phyloP scores from a whole-genome alignment of 2,888 invertebrate genomes.

The Belgica antarctica region DNA sequence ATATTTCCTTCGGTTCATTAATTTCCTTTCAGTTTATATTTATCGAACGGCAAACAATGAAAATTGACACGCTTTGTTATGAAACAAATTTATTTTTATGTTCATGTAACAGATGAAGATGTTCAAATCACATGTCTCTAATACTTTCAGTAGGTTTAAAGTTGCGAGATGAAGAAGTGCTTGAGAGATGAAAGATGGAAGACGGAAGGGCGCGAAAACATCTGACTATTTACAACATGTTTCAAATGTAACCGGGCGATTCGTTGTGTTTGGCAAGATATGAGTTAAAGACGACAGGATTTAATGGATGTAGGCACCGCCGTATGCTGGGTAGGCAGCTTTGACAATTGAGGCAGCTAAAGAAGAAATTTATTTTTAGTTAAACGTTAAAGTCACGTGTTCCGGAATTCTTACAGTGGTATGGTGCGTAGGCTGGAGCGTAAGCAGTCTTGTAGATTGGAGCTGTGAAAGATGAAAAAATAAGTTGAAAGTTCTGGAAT shows the following conservation, averaged over 20 bases:
- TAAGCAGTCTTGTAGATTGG: not conserved
- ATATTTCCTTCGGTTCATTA: no score
- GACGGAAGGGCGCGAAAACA: not conserved
- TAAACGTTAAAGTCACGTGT: no score
- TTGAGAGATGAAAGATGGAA: not conserved
- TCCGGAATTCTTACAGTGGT: no score
- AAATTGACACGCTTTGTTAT: not conserved
- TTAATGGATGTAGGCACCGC: conserved; percentile 6
- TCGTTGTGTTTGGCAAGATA: conserved; percentile 13
- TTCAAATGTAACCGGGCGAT: not conserved
- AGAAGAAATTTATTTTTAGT: no score
- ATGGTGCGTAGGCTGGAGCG: not conserved
- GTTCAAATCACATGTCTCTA: conserved; percentile 38
- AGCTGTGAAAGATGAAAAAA: not conserved
- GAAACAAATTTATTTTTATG: conserved; percentile 17
- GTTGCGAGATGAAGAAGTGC: conserved; percentile 18
- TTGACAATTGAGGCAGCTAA: conserved; percentile 20
- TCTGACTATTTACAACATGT: conserved; percentile 22
- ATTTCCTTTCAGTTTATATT: no score
- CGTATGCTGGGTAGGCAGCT: conserved; percentile 15
- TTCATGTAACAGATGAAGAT: conserved; percentile 36
- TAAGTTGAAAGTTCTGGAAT: not conserved
- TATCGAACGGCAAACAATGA: no score
- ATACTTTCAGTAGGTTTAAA: conserved; percentile 25
- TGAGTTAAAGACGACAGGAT: not conserved